Evolutionary conservation across 2,113 vertebrate species (phyloP), one percentile per base, ranked within the genome.

Genomic region (Stercorarius parasiticus): DNA sequence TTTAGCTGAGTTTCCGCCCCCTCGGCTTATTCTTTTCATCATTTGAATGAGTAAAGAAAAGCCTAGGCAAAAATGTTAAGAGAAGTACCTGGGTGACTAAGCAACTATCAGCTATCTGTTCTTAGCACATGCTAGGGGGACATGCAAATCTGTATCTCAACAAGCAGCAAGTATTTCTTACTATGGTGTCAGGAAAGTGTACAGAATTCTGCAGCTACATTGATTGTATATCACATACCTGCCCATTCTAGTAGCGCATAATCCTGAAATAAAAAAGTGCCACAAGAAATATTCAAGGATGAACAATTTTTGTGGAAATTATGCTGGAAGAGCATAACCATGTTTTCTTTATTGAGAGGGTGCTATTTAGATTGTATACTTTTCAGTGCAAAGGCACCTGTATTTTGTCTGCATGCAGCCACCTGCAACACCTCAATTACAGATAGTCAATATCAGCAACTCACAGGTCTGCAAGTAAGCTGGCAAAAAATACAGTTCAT

Each of bases 361-460:
- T 90, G 27, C 7, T 86, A 82, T 83, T 94, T 65, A 84, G 43
- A 34, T 32, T 34, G 43, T 53, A 40, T 69, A 77, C 64, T 71
- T 73, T 71, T 50, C 45, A 80, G 20, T 36, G 27, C 34, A 93
- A 76, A 90, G 43, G 42, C 26, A 47, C 27, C 22, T 42, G 13
- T 62, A 64, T 76, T 96, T 95, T 95, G 30, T 86, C 59, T 92
- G n/a, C 81, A 69, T 76, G 43, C 67, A 96, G 17, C 56, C 72
- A 67, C 73, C 55, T 94, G 67, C 49, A 96, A 38, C 59, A 70
- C 10, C 13, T 82, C 34, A 83, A 80, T 94, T 97, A 93, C 43
- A 82, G 74, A 95, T 27, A 91, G 82, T 80, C 77, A 85, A 1
- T 96, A 91, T 93, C 77, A 88, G 71, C 45, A 94, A 49, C 42